Evolutionary conservation across 2,888 invertebrate genomes (phyloP), one percentile per base, ranked within the genome.

Genomic region (Muschampia plurimacula): DNA sequence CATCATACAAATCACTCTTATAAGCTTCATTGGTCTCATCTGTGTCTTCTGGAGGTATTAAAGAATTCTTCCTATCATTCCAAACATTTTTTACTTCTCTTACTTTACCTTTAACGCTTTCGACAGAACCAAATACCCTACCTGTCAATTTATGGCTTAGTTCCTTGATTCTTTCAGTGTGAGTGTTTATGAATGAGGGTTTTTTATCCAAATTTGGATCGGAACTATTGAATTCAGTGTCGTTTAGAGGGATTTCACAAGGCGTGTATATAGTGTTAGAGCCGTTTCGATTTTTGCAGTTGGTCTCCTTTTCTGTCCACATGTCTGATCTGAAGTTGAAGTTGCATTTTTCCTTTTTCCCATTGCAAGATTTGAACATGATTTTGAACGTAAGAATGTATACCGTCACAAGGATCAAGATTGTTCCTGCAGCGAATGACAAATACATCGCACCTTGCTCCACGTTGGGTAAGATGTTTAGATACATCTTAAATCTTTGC

Each of bases 401-500:
- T 59, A 91, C 83, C 0, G 96, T 87, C 12, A 95, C 86, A 63
- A 95, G 86, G 0, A 95, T 84, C 10, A 96, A 87, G 44, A 95
- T 87, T 0, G 93, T 78, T 0, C 93, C 92, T 0, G 95, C 95
- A 0, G 93, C 77, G 59, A 96, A 85, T 75, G 96, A 93, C 0
- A 93, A 66, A 81, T 96, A 96, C 88, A 95, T 95, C 0, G 93
- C 82, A 0, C 86, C 88, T 73, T 92, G 89, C 84, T 97, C 96
- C 0, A 96, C 92, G 0, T 95, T 80, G 0, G 98, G 97, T 3
- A 97, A 84, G 6, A 97, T 94, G 83, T 97, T 96, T 5, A 98
- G 88, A 85, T 98, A 97, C 12, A 98, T 86, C 75, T 95, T 95
- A 89, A 97, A 97, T 36, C 96, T 95, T 41, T 94, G 90, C 72